phyloP scores from a whole-genome alignment of 2,113 vertebrate genomes.

The Lucifuga dentata region DNA sequence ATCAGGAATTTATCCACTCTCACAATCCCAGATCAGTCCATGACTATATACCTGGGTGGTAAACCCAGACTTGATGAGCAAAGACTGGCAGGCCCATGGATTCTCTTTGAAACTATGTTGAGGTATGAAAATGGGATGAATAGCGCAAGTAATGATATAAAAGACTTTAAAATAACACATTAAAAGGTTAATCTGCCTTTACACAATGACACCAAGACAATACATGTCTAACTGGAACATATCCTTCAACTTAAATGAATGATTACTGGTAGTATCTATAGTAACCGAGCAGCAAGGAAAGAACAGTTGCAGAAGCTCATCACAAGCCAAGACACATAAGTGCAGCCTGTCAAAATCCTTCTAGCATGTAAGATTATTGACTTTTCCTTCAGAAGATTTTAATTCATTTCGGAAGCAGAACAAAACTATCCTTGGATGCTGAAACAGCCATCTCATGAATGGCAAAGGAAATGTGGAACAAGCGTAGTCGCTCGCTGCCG shows the following conservation, averaged over 20 bases:
- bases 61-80: conserved; percentile 49
- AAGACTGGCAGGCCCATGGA: conserved; percentile 30
- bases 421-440: conserved; percentile 32
- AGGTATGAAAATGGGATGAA: conserved; percentile 36
- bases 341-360: conserved; percentile 43
- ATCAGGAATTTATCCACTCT: conserved; percentile 54
- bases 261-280: conserved; percentile 42
- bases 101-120: conserved; percentile 22
- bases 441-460: conserved; percentile 43
- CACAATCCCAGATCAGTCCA: conserved; percentile 60
- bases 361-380: conserved; percentile 58
- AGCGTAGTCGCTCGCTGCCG: conserved; percentile 37
- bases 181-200: conserved; percentile 18
- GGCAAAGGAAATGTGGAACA: conserved; percentile 27
- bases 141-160: background rate
- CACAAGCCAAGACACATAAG: conserved; percentile 24
- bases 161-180: conserved; percentile 23
- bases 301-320: conserved; percentile 13
- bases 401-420: conserved; percentile 44
- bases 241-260: conserved; percentile 5
- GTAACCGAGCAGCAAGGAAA: conserved; percentile 27
- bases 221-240: conserved; percentile 1
- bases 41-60: conserved; percentile 58
- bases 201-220: background rate
- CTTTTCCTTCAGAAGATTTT: conserved; percentile 50